Evolutionary conservation across 1,140 invertebrate species (phyloP).

Genomic region (Cataglyphis hispanica): DNA sequence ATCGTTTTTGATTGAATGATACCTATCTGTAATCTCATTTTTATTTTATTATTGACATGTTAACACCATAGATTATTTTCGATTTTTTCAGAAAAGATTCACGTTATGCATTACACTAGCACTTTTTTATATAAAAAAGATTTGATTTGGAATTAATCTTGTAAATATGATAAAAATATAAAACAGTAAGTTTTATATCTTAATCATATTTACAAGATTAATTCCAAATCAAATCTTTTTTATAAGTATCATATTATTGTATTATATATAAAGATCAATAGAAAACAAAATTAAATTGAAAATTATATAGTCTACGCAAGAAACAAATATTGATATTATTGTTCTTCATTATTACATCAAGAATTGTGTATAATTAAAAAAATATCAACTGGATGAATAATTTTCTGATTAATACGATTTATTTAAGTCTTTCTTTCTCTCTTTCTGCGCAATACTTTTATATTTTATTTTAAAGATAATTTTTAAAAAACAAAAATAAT

Average conservation of each 20-base stretch:
- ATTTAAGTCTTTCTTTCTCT: not conserved
- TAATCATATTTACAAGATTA: too few species aligned
- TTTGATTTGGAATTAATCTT: not conserved
- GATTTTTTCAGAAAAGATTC: not conserved
- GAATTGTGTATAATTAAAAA: not conserved
- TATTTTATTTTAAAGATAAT: not conserved
- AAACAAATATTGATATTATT: not conserved
- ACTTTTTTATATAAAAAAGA: not conserved
- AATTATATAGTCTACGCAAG: not conserved
- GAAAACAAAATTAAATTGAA: not conserved
- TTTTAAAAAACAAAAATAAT: not conserved
- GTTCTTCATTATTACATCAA: not conserved
- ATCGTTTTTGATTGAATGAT: not conserved
- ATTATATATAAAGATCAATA: not conserved
- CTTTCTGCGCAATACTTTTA: not conserved
- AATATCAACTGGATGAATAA: not conserved
- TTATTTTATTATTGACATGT: not conserved
- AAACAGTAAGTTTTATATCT: too few species aligned
- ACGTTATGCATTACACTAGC: not conserved
- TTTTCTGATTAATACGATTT: not conserved
- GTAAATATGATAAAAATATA: too few species aligned
- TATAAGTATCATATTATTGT: not conserved
- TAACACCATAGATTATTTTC: not conserved
- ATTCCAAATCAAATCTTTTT: too few species aligned
- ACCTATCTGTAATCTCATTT: not conserved